A percentile compares a stretch with the other conserved stretches of the same genome.
Evolutionary conservation across 2,888 invertebrate genomes (phyloP).

Genomic region (Nymphalis urticae): DNA sequence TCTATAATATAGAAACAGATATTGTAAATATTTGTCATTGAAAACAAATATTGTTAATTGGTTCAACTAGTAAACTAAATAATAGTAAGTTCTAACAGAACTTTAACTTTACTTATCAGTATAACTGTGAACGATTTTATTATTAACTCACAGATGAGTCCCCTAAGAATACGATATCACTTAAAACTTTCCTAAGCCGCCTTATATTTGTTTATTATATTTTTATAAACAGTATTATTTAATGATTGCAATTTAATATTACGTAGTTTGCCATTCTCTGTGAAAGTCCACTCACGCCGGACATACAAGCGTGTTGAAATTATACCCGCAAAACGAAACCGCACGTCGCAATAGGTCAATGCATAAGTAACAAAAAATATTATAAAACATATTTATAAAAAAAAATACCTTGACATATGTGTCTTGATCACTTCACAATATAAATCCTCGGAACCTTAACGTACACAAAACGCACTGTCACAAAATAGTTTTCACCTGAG

Average conservation of each 20-base stretch:
- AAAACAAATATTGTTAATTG: too few relatives aligned
- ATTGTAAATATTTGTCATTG: too few relatives aligned
- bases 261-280: constrained; percentile 36
- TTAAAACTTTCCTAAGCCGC: background rate
- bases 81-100: too few relatives aligned
- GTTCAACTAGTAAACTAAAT: too few relatives aligned
- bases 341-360: constrained; percentile 61
- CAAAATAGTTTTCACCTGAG: constrained; percentile 65
- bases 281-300: constrained; percentile 48
- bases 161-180: too few relatives aligned
- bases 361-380: constrained; percentile 45
- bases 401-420: constrained; percentile 63
- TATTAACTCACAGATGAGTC: too few relatives aligned
- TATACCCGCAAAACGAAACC: constrained; percentile 62
- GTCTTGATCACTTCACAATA: constrained; percentile 50
- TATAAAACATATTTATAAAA: constrained; percentile 41
- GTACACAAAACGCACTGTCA: constrained; percentile 45
- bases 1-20: too few relatives aligned
- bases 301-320: constrained; percentile 73
- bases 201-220: background rate
- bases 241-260: constrained; percentile 11
- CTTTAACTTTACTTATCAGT: too few relatives aligned
- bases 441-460: constrained; percentile 59
- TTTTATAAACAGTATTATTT: background rate
- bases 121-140: too few relatives aligned